Evolutionary conservation across 2,797 vertebrate genomes (phyloP).

Genomic region (Dicrostonyx torquatus): DNA sequence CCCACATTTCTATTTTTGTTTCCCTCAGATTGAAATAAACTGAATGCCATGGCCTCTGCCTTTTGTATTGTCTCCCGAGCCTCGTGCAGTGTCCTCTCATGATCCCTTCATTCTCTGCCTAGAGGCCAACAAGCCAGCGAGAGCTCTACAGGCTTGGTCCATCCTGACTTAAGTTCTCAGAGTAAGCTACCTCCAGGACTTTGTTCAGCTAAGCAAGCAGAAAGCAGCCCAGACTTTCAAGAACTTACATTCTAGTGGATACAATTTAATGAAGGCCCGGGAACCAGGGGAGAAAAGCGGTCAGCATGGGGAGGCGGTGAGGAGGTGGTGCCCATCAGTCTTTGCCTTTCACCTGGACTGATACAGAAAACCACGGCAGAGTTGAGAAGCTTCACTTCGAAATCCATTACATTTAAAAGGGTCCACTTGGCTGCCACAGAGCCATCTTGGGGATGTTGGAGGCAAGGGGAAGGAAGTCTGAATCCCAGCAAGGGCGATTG

Average conservation of each 20-base stretch:
- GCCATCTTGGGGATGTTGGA: no score
- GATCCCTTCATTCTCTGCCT: slow-evolving; percentile 1
- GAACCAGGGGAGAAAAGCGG: neutral
- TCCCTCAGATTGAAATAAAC: slow-evolving; percentile 44
- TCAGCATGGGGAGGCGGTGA: neutral
- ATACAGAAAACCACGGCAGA: neutral
- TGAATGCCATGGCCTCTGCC: neutral
- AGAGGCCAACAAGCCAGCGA: neutral
- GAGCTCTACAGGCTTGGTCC: neutral
- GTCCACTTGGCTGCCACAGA: neutral
- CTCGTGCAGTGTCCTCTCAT: neutral
- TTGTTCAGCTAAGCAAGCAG: neutral
- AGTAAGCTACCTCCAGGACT: neutral
- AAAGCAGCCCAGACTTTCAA: neutral
- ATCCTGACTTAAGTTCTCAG: neutral
- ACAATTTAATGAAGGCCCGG: neutral
- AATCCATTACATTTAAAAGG: neutral
- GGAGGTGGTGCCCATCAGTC: neutral
- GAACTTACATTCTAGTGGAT: neutral
- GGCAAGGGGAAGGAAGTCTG: neutral
- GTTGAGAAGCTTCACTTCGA: neutral
- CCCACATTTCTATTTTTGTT: slow-evolving; percentile 48
- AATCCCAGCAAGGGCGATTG: neutral
- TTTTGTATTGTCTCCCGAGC: neutral
- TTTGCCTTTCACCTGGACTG: neutral